Percentiles rank a stretch among this genome's conserved stretches.
These are phyloP conservation scores for Synergus itoensis DNA, from an alignment of 2,888 invertebrate species.

Conservation along the genomic window DNA sequence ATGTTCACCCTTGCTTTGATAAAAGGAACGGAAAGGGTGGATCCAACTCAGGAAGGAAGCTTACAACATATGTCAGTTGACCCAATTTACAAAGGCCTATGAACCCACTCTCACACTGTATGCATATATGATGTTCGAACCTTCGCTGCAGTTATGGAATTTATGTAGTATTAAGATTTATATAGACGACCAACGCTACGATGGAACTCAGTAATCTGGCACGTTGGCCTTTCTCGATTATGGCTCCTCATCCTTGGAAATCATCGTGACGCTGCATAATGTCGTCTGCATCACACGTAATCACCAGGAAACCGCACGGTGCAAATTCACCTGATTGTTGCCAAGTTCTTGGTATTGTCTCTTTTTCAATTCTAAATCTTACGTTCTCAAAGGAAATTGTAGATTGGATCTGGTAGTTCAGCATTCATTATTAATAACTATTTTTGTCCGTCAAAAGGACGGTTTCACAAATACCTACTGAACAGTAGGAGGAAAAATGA, in stretches of 20 bases:
- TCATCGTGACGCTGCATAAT: constrained; percentile 36
- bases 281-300: constrained; percentile 33
- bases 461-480: not conserved
- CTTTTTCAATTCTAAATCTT: not conserved
- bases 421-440: not conserved
- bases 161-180: not conserved
- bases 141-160: not conserved
- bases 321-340: constrained; percentile 33
- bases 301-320: constrained; percentile 28
- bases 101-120: not conserved
- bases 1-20: constrained; percentile 18
- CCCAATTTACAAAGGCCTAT: constrained; percentile 26
- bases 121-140: not conserved
- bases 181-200: not conserved
- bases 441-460: not conserved
- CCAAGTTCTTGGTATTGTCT: constrained; percentile 2
- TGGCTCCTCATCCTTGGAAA: constrained; percentile 35
- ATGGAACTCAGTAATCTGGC: constrained; percentile 19
- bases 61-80: constrained; percentile 23
- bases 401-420: not conserved
- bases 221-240: constrained; percentile 40
- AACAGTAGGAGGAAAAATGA: constrained; percentile 15
- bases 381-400: not conserved
- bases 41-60: constrained; percentile 12
- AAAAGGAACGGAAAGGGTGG: constrained; percentile 35